These are phyloP conservation scores for Melitaea cinxia DNA, from an alignment of 1,140 invertebrate species.

Conservation along the genomic window DNA sequence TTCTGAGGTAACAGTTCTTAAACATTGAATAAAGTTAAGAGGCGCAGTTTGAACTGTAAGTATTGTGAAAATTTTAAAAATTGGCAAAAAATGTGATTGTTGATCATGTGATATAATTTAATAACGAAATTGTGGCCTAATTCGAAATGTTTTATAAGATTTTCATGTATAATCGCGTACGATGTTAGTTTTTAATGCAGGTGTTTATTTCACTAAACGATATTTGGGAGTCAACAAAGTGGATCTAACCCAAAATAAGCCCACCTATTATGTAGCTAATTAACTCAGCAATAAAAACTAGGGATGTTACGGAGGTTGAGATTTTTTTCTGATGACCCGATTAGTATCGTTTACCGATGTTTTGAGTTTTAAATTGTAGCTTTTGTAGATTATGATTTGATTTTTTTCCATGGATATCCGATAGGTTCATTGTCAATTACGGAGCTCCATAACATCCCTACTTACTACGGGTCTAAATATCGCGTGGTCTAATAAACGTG, in stretches of 20 bases:
- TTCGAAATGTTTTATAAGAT: constrained; percentile 25
- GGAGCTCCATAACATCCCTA: no score
- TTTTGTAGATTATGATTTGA: no score
- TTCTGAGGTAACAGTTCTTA: constrained; percentile 4
- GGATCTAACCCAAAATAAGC: no score
- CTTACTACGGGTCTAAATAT: not conserved
- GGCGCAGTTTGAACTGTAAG: not conserved
- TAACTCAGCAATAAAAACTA: no score
- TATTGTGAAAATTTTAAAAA: constrained; percentile 9
- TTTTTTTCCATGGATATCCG: no score
- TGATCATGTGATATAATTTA: constrained; percentile 59
- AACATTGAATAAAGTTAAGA: not conserved
- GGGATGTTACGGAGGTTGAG: no score
- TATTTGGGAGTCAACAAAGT: not conserved
- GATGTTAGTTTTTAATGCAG: not conserved
- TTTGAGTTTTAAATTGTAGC: no score
- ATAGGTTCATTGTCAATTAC: no score
- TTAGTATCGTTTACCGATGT: no score
- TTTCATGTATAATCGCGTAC: constrained; percentile 12
- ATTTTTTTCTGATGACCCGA: no score
- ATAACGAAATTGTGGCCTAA: constrained; percentile 67
- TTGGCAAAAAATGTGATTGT: constrained; percentile 48
- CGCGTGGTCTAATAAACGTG: not conserved
- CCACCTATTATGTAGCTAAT: no score
- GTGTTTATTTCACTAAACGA: not conserved